Evolutionary conservation across 2,888 invertebrate genomes (phyloP).

Genomic region (Drosophila kanekoi): DNA sequence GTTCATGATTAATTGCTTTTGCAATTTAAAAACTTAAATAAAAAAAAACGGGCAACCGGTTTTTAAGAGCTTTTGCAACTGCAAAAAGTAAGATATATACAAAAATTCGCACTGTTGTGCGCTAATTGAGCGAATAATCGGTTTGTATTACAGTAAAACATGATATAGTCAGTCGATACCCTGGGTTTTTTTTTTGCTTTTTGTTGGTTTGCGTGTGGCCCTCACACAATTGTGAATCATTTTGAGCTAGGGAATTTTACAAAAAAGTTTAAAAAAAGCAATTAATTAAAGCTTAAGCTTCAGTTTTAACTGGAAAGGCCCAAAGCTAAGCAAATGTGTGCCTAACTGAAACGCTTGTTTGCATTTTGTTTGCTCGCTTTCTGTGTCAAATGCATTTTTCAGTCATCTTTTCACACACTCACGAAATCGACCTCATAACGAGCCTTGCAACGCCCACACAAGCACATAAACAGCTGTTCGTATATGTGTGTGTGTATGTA

Average conservation of each 20-base stretch:
- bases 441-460: slow-evolving; percentile 57
- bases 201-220: slow-evolving; percentile 4
- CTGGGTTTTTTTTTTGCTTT: background rate
- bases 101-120: slow-evolving; percentile 5
- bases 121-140: slow-evolving; percentile 40
- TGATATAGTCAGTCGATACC: slow-evolving; percentile 3
- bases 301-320: background rate
- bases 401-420: slow-evolving; percentile 62
- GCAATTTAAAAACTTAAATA: slow-evolving; percentile 1
- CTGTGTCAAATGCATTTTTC: slow-evolving; percentile 79
- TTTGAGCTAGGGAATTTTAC: background rate
- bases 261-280: background rate
- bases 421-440: slow-evolving; percentile 70
- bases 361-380: slow-evolving; percentile 29
- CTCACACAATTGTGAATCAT: slow-evolving; percentile 21
- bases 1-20: slow-evolving; percentile 25
- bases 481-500: slow-evolving; percentile 9
- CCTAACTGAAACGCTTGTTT: background rate
- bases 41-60: slow-evolving; percentile 19
- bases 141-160: slow-evolving; percentile 23
- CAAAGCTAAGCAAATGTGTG: background rate
- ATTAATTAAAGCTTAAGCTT: background rate
- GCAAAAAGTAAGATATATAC: background rate
- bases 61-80: slow-evolving; percentile 20
- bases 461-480: slow-evolving; percentile 4